These are phyloP conservation scores for Uria lomvia DNA, from an alignment of 2,113 vertebrate genomes.

Conservation along the genomic window DNA sequence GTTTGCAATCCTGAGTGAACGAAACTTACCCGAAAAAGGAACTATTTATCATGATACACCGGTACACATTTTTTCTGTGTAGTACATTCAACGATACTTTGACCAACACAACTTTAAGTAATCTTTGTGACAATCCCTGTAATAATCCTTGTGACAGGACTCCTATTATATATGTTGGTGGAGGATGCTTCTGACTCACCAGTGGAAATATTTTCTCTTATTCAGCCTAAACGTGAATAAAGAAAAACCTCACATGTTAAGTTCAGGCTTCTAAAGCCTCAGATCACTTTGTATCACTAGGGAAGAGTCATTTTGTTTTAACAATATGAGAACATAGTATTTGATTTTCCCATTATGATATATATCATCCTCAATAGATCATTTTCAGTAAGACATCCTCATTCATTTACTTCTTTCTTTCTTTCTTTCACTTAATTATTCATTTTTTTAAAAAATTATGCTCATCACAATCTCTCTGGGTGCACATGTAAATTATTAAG, in stretches of 20 bases:
- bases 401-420: neutral
- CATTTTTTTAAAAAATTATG: neutral
- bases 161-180: neutral
- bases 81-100: neutral
- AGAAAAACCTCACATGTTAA: neutral
- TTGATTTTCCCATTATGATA: neutral
- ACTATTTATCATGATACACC: neutral
- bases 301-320: neutral
- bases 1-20: neutral
- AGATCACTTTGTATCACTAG: neutral
- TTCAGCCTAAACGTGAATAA: neutral
- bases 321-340: neutral
- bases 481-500: constrained; percentile 21
- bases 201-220: neutral
- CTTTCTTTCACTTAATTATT: neutral
- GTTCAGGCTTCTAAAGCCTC: neutral
- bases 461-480: neutral
- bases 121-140: neutral
- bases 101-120: neutral
- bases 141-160: neutral
- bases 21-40: neutral
- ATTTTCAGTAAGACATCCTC: neutral
- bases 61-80: neutral
- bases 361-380: neutral
- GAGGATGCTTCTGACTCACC: neutral